These are phyloP conservation scores for Lymantria dispar DNA, from an alignment of 2,888 invertebrate genomes.

Conservation along the genomic window DNA sequence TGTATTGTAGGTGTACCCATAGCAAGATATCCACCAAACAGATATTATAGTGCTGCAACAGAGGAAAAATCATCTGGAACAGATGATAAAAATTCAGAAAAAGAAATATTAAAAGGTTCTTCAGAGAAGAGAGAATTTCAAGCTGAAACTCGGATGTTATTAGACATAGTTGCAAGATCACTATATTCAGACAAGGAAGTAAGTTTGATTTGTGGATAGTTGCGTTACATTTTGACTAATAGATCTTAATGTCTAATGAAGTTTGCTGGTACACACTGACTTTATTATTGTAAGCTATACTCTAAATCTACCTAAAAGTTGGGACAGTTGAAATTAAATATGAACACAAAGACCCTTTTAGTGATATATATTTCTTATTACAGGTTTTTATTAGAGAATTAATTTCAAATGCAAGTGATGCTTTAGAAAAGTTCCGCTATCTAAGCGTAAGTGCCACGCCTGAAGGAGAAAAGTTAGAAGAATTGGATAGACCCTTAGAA, in stretches of 20 bases:
- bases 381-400: conserved; percentile 97
- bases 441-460: conserved; percentile 83
- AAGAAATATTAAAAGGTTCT: conserved; percentile 79
- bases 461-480: conserved; percentile 74
- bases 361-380: conserved; percentile 5
- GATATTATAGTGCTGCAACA: conserved; percentile 45
- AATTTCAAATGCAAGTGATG: conserved; percentile 98
- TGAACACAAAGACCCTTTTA: no score
- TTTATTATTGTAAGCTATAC: no score
- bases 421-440: conserved; percentile 96
- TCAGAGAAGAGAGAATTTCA: conserved; percentile 95
- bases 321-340: no score
- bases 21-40: conserved; percentile 17
- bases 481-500: conserved; percentile 88
- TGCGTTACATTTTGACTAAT: no score
- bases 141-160: conserved; percentile 96
- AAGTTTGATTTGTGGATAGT: no score
- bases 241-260: background rate
- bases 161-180: conserved; percentile 98
- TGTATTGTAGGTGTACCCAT: conserved; percentile 14
- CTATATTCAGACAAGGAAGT: conserved; percentile 98
- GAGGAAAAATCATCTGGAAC: conserved; percentile 45
- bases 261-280: no score
- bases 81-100: conserved; percentile 32
- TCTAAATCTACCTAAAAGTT: no score